A percentile compares a stretch with the other conserved stretches of the same genome.
phyloP scores from a whole-genome alignment of 1,140 invertebrate genomes.

The Zophobas morio region DNA sequence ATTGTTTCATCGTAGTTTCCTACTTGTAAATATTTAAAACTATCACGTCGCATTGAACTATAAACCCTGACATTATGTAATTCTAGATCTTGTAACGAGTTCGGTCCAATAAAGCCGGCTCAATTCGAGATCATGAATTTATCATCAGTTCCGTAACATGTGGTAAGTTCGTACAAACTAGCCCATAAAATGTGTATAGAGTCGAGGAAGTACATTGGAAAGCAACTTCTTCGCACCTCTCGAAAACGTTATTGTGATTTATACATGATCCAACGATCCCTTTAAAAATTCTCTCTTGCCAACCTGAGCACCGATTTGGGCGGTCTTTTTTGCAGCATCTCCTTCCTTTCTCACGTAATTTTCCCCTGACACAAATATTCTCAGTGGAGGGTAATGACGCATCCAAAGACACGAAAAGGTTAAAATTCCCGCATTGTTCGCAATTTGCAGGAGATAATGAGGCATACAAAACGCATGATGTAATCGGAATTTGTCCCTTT shows the following conservation, averaged over 20 bases:
- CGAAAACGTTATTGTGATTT: slow-evolving; percentile 1
- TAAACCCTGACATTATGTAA: slow-evolving; percentile 34
- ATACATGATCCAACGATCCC: not conserved
- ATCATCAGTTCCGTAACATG: slow-evolving; percentile 37
- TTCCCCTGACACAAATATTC: not conserved
- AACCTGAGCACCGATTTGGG: not conserved
- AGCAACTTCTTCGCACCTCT: not conserved
- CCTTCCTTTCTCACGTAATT: not conserved
- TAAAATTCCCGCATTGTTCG: slow-evolving; percentile 10
- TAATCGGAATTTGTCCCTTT: slow-evolving; percentile 21
- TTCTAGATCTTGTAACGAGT: slow-evolving; percentile 1
- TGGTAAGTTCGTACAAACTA: slow-evolving; percentile 20
- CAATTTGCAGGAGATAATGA: slow-evolving; percentile 27
- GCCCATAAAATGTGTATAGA: slow-evolving; percentile 8
- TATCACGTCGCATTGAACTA: slow-evolving; percentile 20
- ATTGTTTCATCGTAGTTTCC: not conserved
- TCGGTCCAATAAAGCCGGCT: slow-evolving; percentile 14
- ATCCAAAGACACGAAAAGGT: slow-evolving; percentile 20
- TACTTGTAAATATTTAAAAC: slow-evolving; percentile 14
- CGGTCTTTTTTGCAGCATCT: slow-evolving; percentile 14
- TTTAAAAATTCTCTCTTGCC: not conserved
- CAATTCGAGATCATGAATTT: slow-evolving; percentile 23
- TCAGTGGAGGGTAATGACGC: slow-evolving; percentile 14
- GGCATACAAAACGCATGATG: slow-evolving; percentile 8
- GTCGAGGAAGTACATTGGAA: not conserved